Base-by-base conservation (phyloP, 1,140 invertebrate genomes). In the Bombus impatiens region DNA sequence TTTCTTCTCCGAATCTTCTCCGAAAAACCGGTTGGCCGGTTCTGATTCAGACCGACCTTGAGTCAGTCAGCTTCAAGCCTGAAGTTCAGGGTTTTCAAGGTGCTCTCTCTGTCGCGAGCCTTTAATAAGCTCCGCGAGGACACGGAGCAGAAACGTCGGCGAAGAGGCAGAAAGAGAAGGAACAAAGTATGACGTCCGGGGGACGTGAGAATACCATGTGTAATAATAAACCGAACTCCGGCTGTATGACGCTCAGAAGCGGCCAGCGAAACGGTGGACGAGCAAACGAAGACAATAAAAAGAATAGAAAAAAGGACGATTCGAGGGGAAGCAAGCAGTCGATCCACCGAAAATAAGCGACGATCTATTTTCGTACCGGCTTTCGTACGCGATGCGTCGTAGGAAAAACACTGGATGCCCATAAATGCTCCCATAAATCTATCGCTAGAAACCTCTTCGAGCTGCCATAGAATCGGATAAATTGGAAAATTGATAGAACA, bases 21-120 rank as follows among this genome's bases (percentile, higher is more conserved):
- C 84, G 84, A 88, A 85, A 91, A 91, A 88, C 90, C 90, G 90
- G 90, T 89, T 87, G 82, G 83, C 57, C 62, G 72, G 82, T 87
- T 87, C 82, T 79, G 89, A 91, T 90, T 90, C 89, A 86, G 78
- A 78, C 77, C 82, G 90, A 85, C 90, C 90, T 90, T 89, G 87
- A 89, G 89, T 78, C 85, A 80, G 85, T 91, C 89, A 84, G 84
- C 87, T 53, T 84, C 83, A 79, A 62, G 35, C n/a, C 80, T 84
- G 87, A 91, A 91, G 90, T 91, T 91, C 90, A 91, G 90, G 90
- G 90, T 67, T 90, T 86, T 84, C 87, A 84, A 85, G 82, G 78
- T 81, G 78, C 74, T 53, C 74, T 75, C 82, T 89, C 71, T 82
- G 78, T 86, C 81, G 84, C 67, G 70, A 75, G 84, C 57, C 67